phyloP scores from a whole-genome alignment of 2,888 invertebrate species.

The Orchesella flavescens region DNA sequence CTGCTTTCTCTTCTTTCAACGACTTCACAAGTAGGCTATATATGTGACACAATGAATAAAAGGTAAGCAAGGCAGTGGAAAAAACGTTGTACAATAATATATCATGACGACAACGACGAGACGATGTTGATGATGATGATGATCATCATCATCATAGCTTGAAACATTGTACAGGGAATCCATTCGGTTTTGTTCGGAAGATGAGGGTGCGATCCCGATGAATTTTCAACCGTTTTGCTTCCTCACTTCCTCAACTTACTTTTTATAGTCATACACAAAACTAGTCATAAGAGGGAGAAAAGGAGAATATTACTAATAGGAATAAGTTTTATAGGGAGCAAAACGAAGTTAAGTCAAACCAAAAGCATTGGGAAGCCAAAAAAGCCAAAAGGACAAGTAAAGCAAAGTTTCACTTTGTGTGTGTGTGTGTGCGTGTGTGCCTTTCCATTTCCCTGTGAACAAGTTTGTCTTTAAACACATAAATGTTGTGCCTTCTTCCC shows the following conservation, averaged over 20 bases:
- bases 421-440: neutral
- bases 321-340: neutral
- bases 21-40: conserved; percentile 33
- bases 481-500: neutral
- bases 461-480: neutral
- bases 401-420: conserved; percentile 35
- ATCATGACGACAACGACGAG: conserved; percentile 42
- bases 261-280: conserved; percentile 32
- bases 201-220: conserved; percentile 67
- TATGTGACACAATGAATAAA: conserved; percentile 56
- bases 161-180: conserved; percentile 54
- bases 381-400: conserved; percentile 56
- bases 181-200: conserved; percentile 59
- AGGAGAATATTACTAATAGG: conserved; percentile 19
- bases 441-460: neutral
- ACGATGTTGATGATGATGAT: conserved; percentile 46
- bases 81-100: conserved; percentile 54
- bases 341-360: conserved; percentile 49
- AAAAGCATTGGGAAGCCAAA: conserved; percentile 32
- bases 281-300: neutral
- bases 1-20: conserved; percentile 49
- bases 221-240: conserved; percentile 65
- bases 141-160: no score
- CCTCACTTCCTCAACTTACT: conserved; percentile 44
- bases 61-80: conserved; percentile 48